These are phyloP conservation scores for Echinops telfairi DNA, from an alignment of 2,113 vertebrate species.

Conservation along the genomic window DNA sequence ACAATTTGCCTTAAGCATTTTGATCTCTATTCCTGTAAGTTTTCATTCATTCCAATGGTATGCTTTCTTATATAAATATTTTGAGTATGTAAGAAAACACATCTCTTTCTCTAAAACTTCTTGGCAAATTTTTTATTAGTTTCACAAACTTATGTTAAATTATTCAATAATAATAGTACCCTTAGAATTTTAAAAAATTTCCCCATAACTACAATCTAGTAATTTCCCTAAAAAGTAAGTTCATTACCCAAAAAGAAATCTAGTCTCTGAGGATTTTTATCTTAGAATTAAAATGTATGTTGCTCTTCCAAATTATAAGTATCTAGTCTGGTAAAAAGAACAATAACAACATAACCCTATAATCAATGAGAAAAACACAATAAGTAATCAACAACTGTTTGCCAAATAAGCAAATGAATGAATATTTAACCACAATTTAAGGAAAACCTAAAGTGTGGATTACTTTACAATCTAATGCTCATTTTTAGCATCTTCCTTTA, in stretches of 20 bases:
- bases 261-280: not conserved
- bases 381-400: slow-evolving; percentile 7
- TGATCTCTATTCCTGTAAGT: not conserved
- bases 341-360: not conserved
- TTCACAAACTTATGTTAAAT: slow-evolving; percentile 10
- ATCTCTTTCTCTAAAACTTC: not conserved
- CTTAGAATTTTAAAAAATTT: too few species aligned
- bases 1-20: not conserved
- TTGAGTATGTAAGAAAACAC: not conserved
- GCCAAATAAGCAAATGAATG: not conserved
- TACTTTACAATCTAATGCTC: not conserved
- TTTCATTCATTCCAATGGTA: not conserved
- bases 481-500: not conserved
- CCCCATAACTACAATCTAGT: too few species aligned
- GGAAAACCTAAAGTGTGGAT: not conserved
- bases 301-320: not conserved
- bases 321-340: not conserved
- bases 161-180: not conserved
- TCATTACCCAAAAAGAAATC: not conserved
- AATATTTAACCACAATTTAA: slow-evolving; percentile 26
- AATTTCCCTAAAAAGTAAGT: slow-evolving; percentile 37
- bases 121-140: not conserved
- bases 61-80: not conserved
- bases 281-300: not conserved
- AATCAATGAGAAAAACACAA: not conserved